These are phyloP conservation scores for Coilia nasus DNA, from an alignment of 2,797 vertebrate species.

Conservation along the genomic window DNA sequence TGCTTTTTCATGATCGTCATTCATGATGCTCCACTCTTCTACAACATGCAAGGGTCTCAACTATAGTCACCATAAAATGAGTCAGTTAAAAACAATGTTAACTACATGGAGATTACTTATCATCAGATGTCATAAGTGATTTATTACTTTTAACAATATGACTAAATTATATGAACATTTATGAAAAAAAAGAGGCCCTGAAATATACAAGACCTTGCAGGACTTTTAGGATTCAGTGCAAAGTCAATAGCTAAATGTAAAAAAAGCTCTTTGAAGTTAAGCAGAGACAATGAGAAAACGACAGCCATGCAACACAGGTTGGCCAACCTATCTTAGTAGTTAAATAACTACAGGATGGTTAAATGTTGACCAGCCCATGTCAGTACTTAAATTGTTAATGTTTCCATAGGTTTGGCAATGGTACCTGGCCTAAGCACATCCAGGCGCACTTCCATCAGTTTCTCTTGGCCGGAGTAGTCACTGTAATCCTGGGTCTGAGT, in stretches of 20 bases:
- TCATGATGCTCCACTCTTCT: background rate
- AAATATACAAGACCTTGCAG: background rate
- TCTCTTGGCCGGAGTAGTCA: conserved; percentile 79
- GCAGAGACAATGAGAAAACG: background rate
- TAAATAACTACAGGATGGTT: background rate
- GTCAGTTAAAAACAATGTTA: background rate
- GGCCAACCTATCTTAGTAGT: background rate
- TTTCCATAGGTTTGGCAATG: conserved; percentile 3
- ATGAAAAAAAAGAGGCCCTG: background rate
- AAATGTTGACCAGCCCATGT: background rate
- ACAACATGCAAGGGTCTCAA: background rate
- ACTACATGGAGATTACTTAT: background rate
- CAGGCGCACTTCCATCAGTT: conserved; percentile 80
- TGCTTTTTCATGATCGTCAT: background rate
- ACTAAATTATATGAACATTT: background rate
- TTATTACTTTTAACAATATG: background rate
- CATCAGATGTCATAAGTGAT: background rate
- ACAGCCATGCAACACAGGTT: background rate
- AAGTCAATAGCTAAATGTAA: background rate
- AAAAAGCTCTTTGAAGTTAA: background rate
- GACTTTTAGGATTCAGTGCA: background rate
- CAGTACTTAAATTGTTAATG: background rate
- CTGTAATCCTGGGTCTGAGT: conserved; percentile 74
- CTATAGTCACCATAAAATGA: background rate
- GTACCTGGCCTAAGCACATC: conserved; percentile 80